Evolutionary conservation across 2,113 vertebrate species (phyloP).

Genomic region (Heterocephalus glaber): DNA sequence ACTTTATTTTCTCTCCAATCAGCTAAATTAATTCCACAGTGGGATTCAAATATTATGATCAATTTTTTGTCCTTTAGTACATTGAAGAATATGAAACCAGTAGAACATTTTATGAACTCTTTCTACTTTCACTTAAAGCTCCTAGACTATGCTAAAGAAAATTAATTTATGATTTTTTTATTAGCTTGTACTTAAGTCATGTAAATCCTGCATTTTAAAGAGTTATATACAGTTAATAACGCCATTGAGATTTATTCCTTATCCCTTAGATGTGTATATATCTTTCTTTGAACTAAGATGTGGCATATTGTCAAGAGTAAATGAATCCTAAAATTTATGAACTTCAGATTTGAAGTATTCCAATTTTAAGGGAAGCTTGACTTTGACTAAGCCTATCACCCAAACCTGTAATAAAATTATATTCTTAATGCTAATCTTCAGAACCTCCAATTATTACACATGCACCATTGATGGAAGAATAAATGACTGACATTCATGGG

Average conservation of each 20-base stretch:
- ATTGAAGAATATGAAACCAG: slow-evolving; percentile 44
- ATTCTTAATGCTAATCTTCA: background rate
- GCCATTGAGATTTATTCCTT: slow-evolving; percentile 54
- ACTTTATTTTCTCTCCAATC: background rate
- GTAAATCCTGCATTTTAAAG: slow-evolving; percentile 59
- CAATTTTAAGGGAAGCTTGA: background rate
- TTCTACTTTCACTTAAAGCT: slow-evolving; percentile 57
- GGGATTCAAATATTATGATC: background rate
- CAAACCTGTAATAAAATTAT: background rate
- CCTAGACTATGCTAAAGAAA: slow-evolving; percentile 47
- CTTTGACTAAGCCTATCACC: background rate
- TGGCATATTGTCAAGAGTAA: slow-evolving; percentile 42
- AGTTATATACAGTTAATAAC: slow-evolving; percentile 67
- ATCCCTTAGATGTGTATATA: background rate
- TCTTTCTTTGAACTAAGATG: slow-evolving; percentile 58
- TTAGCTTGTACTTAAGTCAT: slow-evolving; percentile 56
- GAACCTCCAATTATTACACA: background rate
- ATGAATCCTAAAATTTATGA: slow-evolving; percentile 59
- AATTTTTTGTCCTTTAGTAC: background rate
- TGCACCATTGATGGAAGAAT: background rate
- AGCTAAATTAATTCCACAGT: background rate
- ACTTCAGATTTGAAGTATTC: slow-evolving; percentile 21
- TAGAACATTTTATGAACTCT: slow-evolving; percentile 64
- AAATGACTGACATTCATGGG: background rate
- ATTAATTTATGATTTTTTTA: slow-evolving; percentile 71